phyloP scores from a whole-genome alignment of 1,140 invertebrate genomes.

The Hesperophylax magnus region DNA sequence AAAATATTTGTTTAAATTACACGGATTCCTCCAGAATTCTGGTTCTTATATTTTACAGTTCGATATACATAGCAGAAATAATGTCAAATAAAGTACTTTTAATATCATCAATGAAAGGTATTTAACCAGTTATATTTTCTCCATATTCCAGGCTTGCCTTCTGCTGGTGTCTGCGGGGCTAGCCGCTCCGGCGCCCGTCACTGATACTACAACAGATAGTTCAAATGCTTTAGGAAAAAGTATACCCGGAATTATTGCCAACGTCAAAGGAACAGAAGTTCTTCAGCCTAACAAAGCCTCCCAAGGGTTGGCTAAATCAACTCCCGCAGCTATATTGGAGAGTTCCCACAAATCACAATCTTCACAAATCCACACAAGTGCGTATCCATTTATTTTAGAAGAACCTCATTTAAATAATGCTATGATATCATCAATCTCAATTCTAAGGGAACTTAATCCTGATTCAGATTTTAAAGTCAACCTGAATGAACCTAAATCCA shows the following conservation, averaged over 20 bases:
- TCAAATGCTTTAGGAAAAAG: neutral
- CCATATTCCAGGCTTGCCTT: neutral
- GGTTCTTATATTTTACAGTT: too few relatives aligned
- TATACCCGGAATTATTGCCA: neutral
- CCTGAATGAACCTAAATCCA: conserved; percentile 23
- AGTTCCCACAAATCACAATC: neutral
- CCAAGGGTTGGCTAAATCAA: neutral
- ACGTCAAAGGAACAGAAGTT: neutral
- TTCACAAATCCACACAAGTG: neutral
- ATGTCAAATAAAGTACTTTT: too few relatives aligned
- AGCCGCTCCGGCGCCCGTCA: neutral
- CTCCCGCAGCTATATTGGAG: neutral
- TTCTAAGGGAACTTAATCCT: conserved; percentile 12
- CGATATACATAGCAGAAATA: too few relatives aligned
- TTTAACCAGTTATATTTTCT: neutral
- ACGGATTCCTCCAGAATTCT: too few relatives aligned
- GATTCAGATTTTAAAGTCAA: conserved; percentile 25
- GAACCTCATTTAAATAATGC: conserved; percentile 34
- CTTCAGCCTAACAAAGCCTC: neutral
- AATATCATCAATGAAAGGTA: too few relatives aligned
- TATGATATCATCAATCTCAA: conserved; percentile 29
- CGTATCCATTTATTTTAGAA: neutral
- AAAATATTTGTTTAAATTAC: too few relatives aligned
- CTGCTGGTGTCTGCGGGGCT: neutral
- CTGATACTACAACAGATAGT: neutral